Percentiles rank a stretch among this genome's conserved stretches.
Evolutionary conservation across 53 echinoderm and acorn worm genomes (phyloP).

Genomic region (Arbacia lixula): DNA sequence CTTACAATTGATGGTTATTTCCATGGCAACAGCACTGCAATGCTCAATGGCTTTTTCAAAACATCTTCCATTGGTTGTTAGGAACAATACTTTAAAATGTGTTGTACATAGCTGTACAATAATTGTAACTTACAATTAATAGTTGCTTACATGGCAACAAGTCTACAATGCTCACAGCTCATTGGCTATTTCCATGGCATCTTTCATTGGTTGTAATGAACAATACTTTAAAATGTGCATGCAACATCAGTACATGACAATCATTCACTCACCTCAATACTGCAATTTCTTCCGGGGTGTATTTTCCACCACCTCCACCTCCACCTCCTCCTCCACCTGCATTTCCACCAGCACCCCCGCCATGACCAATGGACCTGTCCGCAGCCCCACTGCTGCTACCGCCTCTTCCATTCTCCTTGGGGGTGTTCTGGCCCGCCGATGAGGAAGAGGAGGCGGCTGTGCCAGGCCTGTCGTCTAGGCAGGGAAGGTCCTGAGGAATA

Average conservation of each 20-base stretch:
- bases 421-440: conserved; percentile 35
- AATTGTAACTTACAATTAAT: too few relatives aligned
- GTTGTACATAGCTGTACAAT: too few relatives aligned
- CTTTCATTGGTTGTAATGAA: too few relatives aligned
- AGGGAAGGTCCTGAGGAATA: conserved; percentile 34
- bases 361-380: conserved; percentile 41
- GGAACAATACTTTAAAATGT: too few relatives aligned
- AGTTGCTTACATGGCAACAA: too few relatives aligned
- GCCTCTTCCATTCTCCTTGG: conserved; percentile 43
- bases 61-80: too few relatives aligned
- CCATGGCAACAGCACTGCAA: too few relatives aligned
- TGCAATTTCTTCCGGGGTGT: conserved; percentile 86
- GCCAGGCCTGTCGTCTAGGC: neutral
- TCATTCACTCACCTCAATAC: conserved; percentile 67
- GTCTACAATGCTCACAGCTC: too few relatives aligned
- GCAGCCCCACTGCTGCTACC: conserved; percentile 37
- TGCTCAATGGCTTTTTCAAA: too few relatives aligned
- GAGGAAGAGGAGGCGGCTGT: conserved; percentile 3
- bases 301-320: conserved; percentile 83
- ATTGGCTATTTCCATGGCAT: too few relatives aligned
- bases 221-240: neutral
- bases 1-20: too few relatives aligned
- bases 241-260: too few relatives aligned
- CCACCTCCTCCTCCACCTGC: conserved; percentile 61
- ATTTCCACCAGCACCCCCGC: conserved; percentile 54